A percentile compares a stretch with the other conserved stretches of the same genome.
These are phyloP conservation scores for Eidolon helvum DNA, from an alignment of 2,113 vertebrate genomes.

Conservation along the genomic window DNA sequence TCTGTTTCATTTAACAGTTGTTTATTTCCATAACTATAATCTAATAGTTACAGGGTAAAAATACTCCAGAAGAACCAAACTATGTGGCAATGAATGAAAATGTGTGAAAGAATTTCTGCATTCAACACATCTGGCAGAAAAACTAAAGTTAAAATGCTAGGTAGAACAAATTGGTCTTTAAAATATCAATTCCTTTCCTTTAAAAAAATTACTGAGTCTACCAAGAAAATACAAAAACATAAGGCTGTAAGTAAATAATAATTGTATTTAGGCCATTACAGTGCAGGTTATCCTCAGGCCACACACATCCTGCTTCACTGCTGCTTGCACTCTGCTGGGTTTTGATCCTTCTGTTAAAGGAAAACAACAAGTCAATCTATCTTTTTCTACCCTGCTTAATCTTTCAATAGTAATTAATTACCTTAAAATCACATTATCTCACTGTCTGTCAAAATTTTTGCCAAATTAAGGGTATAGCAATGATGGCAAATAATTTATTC, in stretches of 20 bases:
- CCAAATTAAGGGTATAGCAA: neutral
- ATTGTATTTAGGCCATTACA: constrained; percentile 96
- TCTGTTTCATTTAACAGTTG: constrained; percentile 82
- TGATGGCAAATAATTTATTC: neutral
- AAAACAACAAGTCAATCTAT: constrained; percentile 76
- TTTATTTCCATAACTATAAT: constrained; percentile 90
- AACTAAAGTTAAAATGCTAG: constrained; percentile 94
- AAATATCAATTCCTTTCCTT: constrained; percentile 81
- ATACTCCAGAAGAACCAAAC: constrained; percentile 96
- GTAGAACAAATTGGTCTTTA: constrained; percentile 90
- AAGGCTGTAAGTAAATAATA: constrained; percentile 98
- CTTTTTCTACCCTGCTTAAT: constrained; percentile 43
- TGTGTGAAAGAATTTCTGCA: constrained; percentile 88
- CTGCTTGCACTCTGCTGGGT: constrained; percentile 98
- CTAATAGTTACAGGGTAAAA: constrained; percentile 92
- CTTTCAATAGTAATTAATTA: constrained; percentile 33
- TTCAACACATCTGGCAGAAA: constrained; percentile 89
- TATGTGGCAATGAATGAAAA: constrained; percentile 94
- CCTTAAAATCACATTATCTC: neutral
- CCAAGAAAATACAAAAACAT: constrained; percentile 99
- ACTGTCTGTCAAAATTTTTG: neutral
- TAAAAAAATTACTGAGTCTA: constrained; percentile 94
- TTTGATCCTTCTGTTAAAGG: constrained; percentile 94
- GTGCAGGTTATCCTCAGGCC: constrained; percentile 96
- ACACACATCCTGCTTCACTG: constrained; percentile 93